A percentile compares a stretch with the other conserved stretches of the same genome.
Conservation (phyloP, 2,113 vertebrate genomes). For the Clarias macrocephalus region DNA sequence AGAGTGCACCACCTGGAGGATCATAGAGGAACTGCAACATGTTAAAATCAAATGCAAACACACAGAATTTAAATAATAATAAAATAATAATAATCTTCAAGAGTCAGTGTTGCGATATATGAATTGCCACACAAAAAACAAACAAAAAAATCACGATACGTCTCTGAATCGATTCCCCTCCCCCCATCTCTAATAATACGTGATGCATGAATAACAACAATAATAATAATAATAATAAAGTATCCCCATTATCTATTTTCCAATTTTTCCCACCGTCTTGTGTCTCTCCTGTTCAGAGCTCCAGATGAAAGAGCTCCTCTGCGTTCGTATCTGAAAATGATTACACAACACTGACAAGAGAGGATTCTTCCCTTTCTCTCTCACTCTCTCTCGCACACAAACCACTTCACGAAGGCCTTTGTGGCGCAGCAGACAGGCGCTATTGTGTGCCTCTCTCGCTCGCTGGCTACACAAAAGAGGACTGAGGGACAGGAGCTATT, state of each 20-base stretch:
- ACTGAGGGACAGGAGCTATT: conserved; percentile 44
- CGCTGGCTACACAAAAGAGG: conserved; percentile 35
- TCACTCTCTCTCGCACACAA: conserved; percentile 25
- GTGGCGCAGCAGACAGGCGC: conserved; percentile 64
- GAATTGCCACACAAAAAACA: too few relatives aligned
- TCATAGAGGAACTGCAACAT: too few relatives aligned
- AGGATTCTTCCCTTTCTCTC: conserved; percentile 39
- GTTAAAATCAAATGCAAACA: too few relatives aligned
- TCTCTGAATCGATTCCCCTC: too few relatives aligned
- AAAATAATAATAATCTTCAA: too few relatives aligned
- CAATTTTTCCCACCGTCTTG: background rate
- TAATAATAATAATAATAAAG: too few relatives aligned
- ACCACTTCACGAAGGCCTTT: conserved; percentile 64
- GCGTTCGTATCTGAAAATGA: conserved; percentile 53
- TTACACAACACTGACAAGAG: conserved; percentile 49
- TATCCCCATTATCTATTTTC: background rate
- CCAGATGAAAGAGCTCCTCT: conserved; percentile 50
- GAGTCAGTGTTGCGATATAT: too few relatives aligned
- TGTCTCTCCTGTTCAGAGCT: conserved; percentile 1
- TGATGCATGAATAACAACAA: too few relatives aligned
- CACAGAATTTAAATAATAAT: too few relatives aligned
- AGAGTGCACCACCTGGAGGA: too few relatives aligned
- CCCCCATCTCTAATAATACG: too few relatives aligned
- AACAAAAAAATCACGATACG: too few relatives aligned
- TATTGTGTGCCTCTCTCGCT: conserved; percentile 64